Conservation (phyloP, 2,113 vertebrate genomes). For the Rhombomys opimus region DNA sequence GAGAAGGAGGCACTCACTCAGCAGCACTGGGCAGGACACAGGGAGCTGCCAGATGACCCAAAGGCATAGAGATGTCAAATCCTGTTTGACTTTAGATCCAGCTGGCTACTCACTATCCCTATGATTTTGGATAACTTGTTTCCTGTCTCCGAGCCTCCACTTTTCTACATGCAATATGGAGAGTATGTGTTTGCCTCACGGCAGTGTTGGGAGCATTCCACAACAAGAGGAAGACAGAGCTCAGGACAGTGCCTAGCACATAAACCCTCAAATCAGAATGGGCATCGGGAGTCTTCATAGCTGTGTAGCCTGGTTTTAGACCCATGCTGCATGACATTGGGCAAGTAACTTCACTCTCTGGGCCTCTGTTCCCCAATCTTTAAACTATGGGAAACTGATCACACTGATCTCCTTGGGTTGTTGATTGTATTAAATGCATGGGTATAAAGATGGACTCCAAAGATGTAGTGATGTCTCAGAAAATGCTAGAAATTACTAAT, state of each 20-base stretch:
- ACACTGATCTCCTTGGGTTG: not conserved
- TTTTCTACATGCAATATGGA: not conserved
- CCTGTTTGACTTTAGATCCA: not conserved
- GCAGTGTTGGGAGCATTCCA: not conserved
- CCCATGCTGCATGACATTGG: not conserved
- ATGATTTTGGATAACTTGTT: not conserved
- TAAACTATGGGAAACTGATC: not conserved
- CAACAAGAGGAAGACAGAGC: too few species aligned
- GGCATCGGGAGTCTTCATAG: not conserved
- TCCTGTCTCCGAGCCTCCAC: not conserved
- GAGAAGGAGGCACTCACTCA: not conserved
- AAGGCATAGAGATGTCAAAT: not conserved
- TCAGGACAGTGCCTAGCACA: not conserved
- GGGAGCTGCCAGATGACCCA: not conserved
- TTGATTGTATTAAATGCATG: not conserved
- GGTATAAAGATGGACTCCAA: not conserved
- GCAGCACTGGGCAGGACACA: not conserved
- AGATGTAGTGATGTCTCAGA: not conserved
- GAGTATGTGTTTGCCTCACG: rapidly evolving
- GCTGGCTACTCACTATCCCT: not conserved
- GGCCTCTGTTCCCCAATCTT: not conserved
- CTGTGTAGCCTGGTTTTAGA: not conserved
- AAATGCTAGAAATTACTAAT: not conserved
- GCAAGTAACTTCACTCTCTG: not conserved
- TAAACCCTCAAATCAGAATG: not conserved